These are phyloP conservation scores for Deilephila elpenor DNA, from an alignment of 2,888 invertebrate genomes.

Conservation along the genomic window DNA sequence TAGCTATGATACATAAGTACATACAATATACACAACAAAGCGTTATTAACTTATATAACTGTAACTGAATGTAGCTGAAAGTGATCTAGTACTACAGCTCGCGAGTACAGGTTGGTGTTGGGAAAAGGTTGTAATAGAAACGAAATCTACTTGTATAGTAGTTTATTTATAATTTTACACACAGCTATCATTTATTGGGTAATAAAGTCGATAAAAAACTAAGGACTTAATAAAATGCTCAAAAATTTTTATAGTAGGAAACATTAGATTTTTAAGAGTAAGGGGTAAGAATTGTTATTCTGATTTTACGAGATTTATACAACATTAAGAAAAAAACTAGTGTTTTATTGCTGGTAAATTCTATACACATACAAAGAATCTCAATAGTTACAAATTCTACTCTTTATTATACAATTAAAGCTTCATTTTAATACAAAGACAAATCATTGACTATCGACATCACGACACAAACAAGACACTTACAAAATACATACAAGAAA, in stretches of 20 bases:
- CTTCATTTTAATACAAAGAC: neutral
- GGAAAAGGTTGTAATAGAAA: neutral
- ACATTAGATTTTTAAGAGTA: no score
- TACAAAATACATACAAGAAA: neutral
- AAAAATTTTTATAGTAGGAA: neutral
- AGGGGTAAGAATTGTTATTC: no score
- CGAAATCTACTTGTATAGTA: neutral
- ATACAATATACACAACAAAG: constrained; percentile 47
- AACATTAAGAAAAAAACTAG: no score
- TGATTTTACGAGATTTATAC: no score
- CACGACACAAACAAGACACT: neutral
- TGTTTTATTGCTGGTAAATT: no score
- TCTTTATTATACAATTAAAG: neutral
- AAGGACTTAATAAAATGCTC: no score
- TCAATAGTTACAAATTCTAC: neutral
- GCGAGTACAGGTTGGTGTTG: neutral
- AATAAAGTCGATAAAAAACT: neutral
- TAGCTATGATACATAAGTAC: constrained; percentile 47
- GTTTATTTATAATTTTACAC: neutral
- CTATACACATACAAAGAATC: neutral
- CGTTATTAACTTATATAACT: constrained; percentile 31
- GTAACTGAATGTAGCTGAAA: neutral
- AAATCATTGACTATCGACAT: neutral
- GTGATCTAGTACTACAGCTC: constrained; percentile 1
- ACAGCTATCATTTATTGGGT: neutral